These are phyloP conservation scores for Gastrophryne carolinensis DNA, from an alignment of 2,797 vertebrate genomes.

Conservation along the genomic window DNA sequence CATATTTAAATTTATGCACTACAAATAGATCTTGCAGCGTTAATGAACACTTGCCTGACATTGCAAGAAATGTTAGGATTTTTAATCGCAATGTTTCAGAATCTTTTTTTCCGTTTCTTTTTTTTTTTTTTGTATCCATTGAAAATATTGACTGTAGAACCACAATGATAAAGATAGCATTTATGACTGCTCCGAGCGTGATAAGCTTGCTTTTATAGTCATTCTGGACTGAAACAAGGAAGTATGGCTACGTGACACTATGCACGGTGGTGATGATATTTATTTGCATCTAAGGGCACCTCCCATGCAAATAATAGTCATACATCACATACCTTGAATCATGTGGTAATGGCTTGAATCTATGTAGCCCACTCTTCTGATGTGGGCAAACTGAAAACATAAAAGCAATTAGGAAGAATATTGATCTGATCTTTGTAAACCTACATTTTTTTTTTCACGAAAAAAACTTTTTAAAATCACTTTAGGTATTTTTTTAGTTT, in stretches of 20 bases:
- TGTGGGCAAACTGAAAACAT: background rate
- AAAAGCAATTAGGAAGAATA: background rate
- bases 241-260: constrained; percentile 31
- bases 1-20: too few species aligned
- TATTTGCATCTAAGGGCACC: constrained; percentile 27
- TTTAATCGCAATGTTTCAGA: too few species aligned
- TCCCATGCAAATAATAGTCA: constrained; percentile 7
- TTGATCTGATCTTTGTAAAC: too few species aligned
- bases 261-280: constrained; percentile 25
- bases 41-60: too few species aligned
- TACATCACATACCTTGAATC: constrained; percentile 15
- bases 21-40: too few species aligned
- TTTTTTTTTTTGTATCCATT: too few species aligned
- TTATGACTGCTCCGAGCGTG: background rate
- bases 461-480: too few species aligned
- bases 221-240: constrained; percentile 12
- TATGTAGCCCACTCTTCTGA: background rate
- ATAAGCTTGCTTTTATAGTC: background rate
- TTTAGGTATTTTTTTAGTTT: too few species aligned
- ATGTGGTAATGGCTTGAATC: background rate
- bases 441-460: too few species aligned
- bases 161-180: background rate
- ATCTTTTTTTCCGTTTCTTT: too few species aligned
- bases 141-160: background rate
- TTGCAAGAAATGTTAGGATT: too few species aligned